These are phyloP conservation scores for Python bivittatus DNA, from an alignment of 2,113 vertebrate genomes.

Conservation along the genomic window DNA sequence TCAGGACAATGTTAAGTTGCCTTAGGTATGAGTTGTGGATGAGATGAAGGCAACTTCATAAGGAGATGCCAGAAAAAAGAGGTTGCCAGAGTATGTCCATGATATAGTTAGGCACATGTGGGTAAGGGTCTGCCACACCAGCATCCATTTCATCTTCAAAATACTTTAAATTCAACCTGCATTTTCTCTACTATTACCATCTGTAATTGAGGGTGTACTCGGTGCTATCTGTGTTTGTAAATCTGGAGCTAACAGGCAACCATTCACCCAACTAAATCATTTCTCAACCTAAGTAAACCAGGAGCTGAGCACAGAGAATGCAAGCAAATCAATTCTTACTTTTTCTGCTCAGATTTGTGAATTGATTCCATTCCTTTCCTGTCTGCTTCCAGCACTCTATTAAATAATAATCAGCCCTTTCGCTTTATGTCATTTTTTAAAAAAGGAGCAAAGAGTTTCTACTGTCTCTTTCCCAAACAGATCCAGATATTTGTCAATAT, in stretches of 20 bases:
- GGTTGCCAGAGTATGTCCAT: neutral
- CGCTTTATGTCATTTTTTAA: neutral
- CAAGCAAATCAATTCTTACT: neutral
- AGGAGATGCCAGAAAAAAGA: neutral
- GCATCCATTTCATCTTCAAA: neutral
- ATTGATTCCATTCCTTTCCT: neutral
- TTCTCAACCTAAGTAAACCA: neutral
- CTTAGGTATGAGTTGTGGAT: neutral
- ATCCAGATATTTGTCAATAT: neutral
- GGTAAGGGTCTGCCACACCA: neutral
- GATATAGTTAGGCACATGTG: neutral
- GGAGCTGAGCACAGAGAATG: neutral
- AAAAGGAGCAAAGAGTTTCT: neutral
- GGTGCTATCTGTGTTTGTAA: neutral
- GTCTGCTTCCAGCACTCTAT: neutral
- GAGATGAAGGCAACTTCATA: neutral
- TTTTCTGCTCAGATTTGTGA: neutral
- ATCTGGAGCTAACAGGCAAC: neutral
- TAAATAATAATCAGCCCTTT: neutral
- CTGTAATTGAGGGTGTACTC: neutral
- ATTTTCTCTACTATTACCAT: neutral
- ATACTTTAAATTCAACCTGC: neutral
- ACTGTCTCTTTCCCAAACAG: neutral
- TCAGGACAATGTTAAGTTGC: neutral
- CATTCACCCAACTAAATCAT: neutral